Evolutionary conservation across 1,140 invertebrate species (phyloP), one percentile per base, ranked within the genome.

Genomic region (Sarcophaga peregrina): DNA sequence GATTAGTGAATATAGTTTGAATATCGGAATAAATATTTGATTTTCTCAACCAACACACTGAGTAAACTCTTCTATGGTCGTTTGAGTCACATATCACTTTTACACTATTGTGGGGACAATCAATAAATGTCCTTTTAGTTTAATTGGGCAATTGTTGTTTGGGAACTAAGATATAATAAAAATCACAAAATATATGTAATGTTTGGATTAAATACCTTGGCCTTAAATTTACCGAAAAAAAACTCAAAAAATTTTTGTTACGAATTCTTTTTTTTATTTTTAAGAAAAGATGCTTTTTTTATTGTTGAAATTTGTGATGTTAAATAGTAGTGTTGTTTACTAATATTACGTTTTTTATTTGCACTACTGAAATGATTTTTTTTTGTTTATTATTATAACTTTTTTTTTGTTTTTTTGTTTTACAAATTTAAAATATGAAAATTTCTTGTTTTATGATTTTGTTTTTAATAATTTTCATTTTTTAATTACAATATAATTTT

Each of bases 221-320:
- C 4, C 25, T 37, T 37, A 37, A n/a, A 1, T 37, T 37, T 37
- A 37, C 25, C 25, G 25, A 37, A 37, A 37, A 37, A 37, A 37
- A 37, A 37, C 1, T 4, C 25, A 1, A 37, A 37, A 37, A 37
- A 37, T 37, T 68, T 10, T 58, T 68, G 20, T 68, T 68, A 68
- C 3, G 62, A 20, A 68, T 68, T 68, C 20, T 68, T n/a, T 1
- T 50, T 68, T 68, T 68, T 68, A 68, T 68, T 68, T 68, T 68
- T 68, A 20, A 25, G 62, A 68, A 68, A 68, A 68, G 20, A 58
- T 58, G 11, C n/a, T 58, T 13, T 58, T 58, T 58, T 58, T 58
- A n/a, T 58, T 68, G 62, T 68, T 68, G 17, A n/a, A 58, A 13
- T 58, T 68, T 68, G 62, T 68, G 62, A 68, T 68, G 62, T 20